Percentiles rank a stretch among this genome's conserved stretches.
These are phyloP conservation scores for Hippocampus guttulatus DNA, from an alignment of 2,113 vertebrate genomes.

Conservation along the genomic window DNA sequence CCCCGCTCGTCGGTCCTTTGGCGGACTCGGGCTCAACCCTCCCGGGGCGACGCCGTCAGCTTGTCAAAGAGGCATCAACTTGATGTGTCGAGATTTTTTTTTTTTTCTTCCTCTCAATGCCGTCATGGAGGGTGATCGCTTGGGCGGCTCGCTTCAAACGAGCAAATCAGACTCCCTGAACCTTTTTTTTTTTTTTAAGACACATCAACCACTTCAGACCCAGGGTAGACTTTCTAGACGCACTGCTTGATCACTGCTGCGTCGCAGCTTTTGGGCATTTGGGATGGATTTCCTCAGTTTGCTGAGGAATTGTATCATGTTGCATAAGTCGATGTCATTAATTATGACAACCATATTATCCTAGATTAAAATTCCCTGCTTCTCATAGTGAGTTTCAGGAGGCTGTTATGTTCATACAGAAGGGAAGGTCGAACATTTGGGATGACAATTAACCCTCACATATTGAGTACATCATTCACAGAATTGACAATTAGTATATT, in stretches of 20 bases:
- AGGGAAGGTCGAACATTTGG: no score
- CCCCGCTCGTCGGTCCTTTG: background rate
- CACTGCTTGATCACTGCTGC: background rate
- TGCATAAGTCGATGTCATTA: background rate
- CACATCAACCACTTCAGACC: background rate
- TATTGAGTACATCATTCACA: no score
- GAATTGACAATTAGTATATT: no score
- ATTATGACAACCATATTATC: background rate
- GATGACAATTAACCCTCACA: no score
- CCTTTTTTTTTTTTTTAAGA: background rate
- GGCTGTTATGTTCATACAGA: background rate
- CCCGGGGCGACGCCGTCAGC: slow-evolving; percentile 33
- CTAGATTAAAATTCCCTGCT: background rate
- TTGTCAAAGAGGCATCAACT: slow-evolving; percentile 33
- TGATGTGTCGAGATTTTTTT: background rate
- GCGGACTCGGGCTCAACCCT: slow-evolving; percentile 27
- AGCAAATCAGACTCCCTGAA: slow-evolving; percentile 3
- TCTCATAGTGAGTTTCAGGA: background rate
- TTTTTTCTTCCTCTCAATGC: slow-evolving; percentile 31
- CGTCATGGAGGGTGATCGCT: slow-evolving; percentile 38
- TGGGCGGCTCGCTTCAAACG: slow-evolving; percentile 29
- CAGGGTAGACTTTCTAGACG: background rate
- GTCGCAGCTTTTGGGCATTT: background rate
- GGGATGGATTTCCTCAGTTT: background rate
- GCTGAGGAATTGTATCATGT: background rate